Evolutionary conservation across 2,888 invertebrate species (phyloP).

Genomic region (Nasonia oneida): DNA sequence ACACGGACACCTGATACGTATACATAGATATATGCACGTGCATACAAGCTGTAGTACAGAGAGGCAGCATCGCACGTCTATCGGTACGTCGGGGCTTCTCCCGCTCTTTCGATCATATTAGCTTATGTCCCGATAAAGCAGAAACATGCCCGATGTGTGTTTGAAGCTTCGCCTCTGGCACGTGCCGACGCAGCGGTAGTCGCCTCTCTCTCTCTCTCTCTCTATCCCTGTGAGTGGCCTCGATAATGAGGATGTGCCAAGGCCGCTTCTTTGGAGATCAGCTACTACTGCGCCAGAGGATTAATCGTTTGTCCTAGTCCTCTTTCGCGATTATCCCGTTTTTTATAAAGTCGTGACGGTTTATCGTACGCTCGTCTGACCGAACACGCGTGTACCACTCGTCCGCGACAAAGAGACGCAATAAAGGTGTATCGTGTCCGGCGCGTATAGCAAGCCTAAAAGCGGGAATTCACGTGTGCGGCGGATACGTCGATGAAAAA

Average conservation of each 20-base stretch:
- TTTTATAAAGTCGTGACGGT: not conserved
- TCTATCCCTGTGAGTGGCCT: not conserved
- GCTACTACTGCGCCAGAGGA: not conserved
- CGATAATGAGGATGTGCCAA: conserved; percentile 7
- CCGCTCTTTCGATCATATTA: conserved; percentile 53
- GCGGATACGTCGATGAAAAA: not conserved
- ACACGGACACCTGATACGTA: not conserved
- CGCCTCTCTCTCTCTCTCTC: no score
- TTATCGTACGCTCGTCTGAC: not conserved
- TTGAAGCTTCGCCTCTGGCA: conserved; percentile 41
- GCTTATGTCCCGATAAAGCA: conserved; percentile 55
- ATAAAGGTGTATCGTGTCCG: not conserved
- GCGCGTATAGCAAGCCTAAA: no score
- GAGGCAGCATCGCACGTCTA: not conserved
- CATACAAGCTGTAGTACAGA: not conserved
- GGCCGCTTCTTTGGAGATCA: conserved; percentile 30
- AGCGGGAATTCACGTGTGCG: not conserved
- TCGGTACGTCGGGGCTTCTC: conserved; percentile 29
- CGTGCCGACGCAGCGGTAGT: conserved; percentile 29
- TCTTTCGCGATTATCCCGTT: not conserved
- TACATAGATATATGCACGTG: not conserved
- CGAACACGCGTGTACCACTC: not conserved
- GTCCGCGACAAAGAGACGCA: not conserved
- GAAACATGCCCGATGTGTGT: conserved; percentile 39
- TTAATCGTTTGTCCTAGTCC: not conserved